Evolutionary conservation across 2,113 vertebrate genomes (phyloP), one percentile per base, ranked within the genome.

Genomic region (Laticauda laticaudata): DNA sequence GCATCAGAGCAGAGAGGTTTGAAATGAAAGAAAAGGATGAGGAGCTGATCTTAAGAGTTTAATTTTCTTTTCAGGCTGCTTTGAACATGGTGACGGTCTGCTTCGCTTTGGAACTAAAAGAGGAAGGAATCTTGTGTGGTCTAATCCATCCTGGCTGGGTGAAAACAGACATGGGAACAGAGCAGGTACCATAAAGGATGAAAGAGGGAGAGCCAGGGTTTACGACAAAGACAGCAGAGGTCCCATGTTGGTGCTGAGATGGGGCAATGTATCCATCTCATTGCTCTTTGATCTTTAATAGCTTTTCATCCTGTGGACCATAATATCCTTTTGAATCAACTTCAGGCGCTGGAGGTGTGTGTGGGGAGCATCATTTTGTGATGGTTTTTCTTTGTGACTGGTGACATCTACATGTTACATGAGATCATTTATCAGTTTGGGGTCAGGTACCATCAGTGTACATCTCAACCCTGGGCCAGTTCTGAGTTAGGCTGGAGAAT

Each of bases 111-210:
- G 95, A 97, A 51, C 94, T 97, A 1, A 94, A 90, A 64, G 94
- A 93, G 39, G 94, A 97, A 5, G 94, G 96, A 3, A 97, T 97
- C 90, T 57, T 97, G 93, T 96, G 95, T 1, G 0, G 6, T 21
- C 93, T 96, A 39, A 57, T 97, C 89, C 97, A 97, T 92, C 97
- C 97, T 5, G 97, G 97, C 94, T 98, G 97, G 97, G 96, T 97
- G 92, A 95, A 97, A 95, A 97, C 96, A 0, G 94, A 97, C 64
- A 97, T 97, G 96, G 97, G 97, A 34, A 97, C 57, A 0, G 87
- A 96, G 23, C 55, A 96, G 95, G 95, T 95, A 94, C 51, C 1
- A 45, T 90, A 93, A 21, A 59, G 53, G 87, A 5, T n/a, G 24
- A 14, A 12, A 59, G 55, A 45, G 48, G 15, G 75, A 6, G 1